Evolutionary conservation across 2,113 vertebrate species (phyloP).

Genomic region (Pleuronectes platessa): DNA sequence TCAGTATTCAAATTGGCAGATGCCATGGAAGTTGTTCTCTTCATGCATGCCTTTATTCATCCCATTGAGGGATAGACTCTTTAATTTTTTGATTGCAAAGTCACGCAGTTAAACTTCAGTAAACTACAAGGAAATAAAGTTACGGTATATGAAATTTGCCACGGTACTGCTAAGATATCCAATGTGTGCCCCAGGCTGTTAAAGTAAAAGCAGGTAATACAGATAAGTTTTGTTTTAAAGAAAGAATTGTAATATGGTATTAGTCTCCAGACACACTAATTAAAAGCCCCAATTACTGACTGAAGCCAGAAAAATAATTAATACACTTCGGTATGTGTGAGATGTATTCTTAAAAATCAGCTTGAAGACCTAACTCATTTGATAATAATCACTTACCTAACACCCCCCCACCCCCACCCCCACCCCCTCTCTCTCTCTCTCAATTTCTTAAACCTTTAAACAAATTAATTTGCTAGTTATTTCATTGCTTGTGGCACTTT

Average conservation of each 20-base stretch:
- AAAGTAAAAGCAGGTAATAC: not conserved
- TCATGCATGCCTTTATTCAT: not conserved
- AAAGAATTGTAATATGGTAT: not conserved
- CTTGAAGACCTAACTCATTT: not conserved
- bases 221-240: not conserved
- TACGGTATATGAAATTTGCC: not conserved
- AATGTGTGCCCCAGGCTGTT: not conserved
- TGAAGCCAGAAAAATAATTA: too few relatives aligned
- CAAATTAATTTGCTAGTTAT: not conserved
- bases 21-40: not conserved
- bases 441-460: not conserved
- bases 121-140: not conserved
- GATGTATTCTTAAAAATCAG: not conserved
- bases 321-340: too few relatives aligned
- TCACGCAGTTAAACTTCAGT: not conserved
- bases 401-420: too few relatives aligned
- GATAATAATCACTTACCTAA: not conserved
- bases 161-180: not conserved
- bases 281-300: not conserved
- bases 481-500: not conserved
- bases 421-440: not conserved
- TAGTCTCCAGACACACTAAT: slow-evolving; percentile 1
- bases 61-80: not conserved
- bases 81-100: not conserved
- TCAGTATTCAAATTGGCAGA: not conserved